Conservation (phyloP, 2,113 vertebrate genomes). For the Pseudonaja textilis region DNA sequence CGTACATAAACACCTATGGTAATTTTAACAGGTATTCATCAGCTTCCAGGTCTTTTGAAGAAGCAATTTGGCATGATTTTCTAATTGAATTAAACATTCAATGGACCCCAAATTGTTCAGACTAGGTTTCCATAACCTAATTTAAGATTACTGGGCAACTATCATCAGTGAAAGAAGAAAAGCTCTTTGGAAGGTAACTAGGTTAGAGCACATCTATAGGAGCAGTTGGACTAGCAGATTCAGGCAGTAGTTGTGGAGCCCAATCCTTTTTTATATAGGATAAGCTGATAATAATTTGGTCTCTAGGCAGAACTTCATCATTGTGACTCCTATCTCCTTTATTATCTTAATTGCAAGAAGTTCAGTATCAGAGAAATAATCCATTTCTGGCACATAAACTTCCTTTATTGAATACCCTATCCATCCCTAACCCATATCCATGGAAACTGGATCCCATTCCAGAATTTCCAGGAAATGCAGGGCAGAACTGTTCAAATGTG, state of each 20-base stretch:
- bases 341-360: background rate
- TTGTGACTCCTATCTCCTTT: background rate
- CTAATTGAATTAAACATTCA: background rate
- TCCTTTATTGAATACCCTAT: background rate
- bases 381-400: background rate
- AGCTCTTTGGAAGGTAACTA: background rate
- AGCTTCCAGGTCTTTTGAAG: background rate
- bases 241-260: background rate
- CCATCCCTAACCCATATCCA: background rate
- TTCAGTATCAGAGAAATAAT: background rate
- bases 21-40: background rate
- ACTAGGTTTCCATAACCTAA: background rate
- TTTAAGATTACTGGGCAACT: background rate
- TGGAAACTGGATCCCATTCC: background rate
- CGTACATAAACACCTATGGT: background rate
- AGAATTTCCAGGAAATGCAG: background rate
- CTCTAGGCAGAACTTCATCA: background rate
- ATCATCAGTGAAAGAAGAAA: background rate
- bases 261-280: background rate
- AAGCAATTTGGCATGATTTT: background rate
- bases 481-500: background rate
- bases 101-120: background rate
- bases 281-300: background rate
- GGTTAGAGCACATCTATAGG: background rate
- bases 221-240: background rate